These are phyloP conservation scores for Microtus richardsoni DNA, from an alignment of 2,113 vertebrate species.

Conservation along the genomic window DNA sequence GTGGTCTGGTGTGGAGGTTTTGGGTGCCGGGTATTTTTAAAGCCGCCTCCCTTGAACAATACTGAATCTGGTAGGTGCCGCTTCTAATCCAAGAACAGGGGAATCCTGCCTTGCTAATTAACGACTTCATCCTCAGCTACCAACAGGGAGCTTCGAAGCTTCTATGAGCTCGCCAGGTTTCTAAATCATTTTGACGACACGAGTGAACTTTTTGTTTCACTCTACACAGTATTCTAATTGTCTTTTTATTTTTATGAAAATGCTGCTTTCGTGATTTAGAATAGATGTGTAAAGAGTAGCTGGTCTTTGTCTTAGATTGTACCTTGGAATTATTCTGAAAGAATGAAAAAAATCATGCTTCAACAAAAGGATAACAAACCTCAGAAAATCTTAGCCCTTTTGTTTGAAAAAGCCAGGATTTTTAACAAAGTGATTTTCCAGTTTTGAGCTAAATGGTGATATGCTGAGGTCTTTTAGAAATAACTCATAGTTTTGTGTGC, in stretches of 20 bases:
- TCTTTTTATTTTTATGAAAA: slow-evolving; percentile 69
- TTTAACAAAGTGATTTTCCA: neutral
- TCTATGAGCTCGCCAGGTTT: slow-evolving; percentile 58
- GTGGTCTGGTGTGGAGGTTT: slow-evolving; percentile 67
- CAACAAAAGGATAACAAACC: slow-evolving; percentile 39
- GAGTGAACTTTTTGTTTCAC: slow-evolving; percentile 64
- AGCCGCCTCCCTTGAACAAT: slow-evolving; percentile 76
- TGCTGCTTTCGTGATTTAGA: slow-evolving; percentile 54
- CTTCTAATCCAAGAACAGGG: slow-evolving; percentile 54
- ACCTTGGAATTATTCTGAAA: slow-evolving; percentile 56
- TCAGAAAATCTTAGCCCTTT: slow-evolving; percentile 63
- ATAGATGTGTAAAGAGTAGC: slow-evolving; percentile 43
- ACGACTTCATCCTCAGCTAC: slow-evolving; percentile 69
- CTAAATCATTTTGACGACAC: slow-evolving; percentile 65
- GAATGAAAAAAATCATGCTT: slow-evolving; percentile 47
- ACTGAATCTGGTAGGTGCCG: slow-evolving; percentile 70
- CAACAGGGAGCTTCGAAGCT: slow-evolving; percentile 65
- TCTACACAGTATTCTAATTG: slow-evolving; percentile 8
- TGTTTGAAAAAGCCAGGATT: slow-evolving; percentile 54
- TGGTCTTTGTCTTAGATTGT: slow-evolving; percentile 73
- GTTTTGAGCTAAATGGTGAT: slow-evolving; percentile 48
- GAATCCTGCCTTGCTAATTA: slow-evolving; percentile 72
- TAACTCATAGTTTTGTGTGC: slow-evolving; percentile 36
- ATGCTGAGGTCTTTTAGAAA: slow-evolving; percentile 52
- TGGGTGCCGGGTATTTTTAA: slow-evolving; percentile 64